A percentile compares a stretch with the other conserved stretches of the same genome.
phyloP scores from a whole-genome alignment of 2,113 vertebrate genomes.

The Murina feae region DNA sequence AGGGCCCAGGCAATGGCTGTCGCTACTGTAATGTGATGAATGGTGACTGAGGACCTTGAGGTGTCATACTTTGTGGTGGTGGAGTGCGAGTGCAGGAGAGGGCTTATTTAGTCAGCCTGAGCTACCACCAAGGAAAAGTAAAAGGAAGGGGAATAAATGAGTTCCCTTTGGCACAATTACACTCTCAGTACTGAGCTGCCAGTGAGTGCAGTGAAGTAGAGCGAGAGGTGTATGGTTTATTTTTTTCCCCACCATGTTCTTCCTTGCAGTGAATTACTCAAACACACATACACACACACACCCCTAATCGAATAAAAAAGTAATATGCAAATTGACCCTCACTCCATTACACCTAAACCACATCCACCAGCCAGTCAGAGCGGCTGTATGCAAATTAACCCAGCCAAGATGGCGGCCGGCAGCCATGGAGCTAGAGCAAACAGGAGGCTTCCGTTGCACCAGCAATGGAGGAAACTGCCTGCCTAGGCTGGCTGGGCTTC shows the following conservation, averaged over 20 bases:
- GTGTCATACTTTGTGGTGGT: no score
- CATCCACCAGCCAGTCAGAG: no score
- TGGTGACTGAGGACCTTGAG: not conserved
- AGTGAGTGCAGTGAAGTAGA: not conserved
- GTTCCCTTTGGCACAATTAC: not conserved
- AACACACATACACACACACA: no score
- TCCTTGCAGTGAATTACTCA: not conserved
- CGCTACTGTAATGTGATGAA: fast-evolving
- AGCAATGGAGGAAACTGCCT: no score
- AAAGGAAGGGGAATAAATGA: fast-evolving
- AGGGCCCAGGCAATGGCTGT: fast-evolving
- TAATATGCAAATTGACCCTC: no score
- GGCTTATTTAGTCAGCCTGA: not conserved
- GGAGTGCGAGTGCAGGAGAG: not conserved
- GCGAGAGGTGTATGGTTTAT: fast-evolving
- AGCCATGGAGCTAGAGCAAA: no score
- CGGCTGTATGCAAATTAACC: no score
- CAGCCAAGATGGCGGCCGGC: no score
- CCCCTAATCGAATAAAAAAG: no score
- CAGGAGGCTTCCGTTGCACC: no score
- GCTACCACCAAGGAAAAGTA: not conserved
- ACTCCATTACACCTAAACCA: no score
- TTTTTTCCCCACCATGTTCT: fast-evolving
- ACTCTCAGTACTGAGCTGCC: fast-evolving
- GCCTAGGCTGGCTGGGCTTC: no score